A percentile compares a stretch with the other conserved stretches of the same genome.
Conservation (phyloP, 2,888 invertebrate genomes). For the Ectropis crepuscularia region DNA sequence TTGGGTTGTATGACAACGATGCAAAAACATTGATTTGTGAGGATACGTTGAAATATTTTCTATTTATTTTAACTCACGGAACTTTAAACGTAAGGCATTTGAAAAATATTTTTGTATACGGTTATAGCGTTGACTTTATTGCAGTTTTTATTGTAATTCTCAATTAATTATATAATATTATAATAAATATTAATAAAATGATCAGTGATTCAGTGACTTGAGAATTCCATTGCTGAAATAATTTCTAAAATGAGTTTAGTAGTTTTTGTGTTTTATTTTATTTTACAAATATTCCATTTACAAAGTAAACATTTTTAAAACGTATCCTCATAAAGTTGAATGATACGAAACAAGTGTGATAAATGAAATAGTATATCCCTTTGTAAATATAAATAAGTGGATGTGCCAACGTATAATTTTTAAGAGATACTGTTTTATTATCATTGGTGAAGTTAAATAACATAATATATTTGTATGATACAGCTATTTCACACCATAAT, state of each 20-base stretch:
- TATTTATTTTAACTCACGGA: background rate
- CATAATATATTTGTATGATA: conserved; percentile 19
- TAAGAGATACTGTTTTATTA: conserved; percentile 42
- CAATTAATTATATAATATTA: too few relatives aligned
- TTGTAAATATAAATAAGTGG: conserved; percentile 42
- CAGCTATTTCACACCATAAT: background rate
- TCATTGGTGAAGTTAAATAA: conserved; percentile 27
- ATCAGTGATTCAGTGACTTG: too few relatives aligned
- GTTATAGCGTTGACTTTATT: too few relatives aligned
- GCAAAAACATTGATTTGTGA: conserved; percentile 19
- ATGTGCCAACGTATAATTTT: conserved; percentile 65
- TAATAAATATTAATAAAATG: too few relatives aligned
- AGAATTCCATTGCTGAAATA: too few relatives aligned
- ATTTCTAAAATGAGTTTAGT: too few relatives aligned
- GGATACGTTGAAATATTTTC: conserved; percentile 10
- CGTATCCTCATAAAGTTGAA: conserved; percentile 28
- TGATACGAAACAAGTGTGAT: conserved; percentile 42
- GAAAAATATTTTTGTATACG: too few relatives aligned
- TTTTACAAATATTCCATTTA: background rate
- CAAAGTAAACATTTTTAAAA: background rate
- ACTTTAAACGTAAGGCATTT: too few relatives aligned
- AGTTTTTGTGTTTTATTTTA: background rate
- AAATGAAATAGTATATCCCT: conserved; percentile 37
- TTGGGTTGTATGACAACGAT: conserved; percentile 58
- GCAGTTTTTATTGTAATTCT: too few relatives aligned